Evolutionary conservation across 1,140 invertebrate genomes (phyloP), one percentile per base, ranked within the genome.

Genomic region (Drosophila novamexicana): DNA sequence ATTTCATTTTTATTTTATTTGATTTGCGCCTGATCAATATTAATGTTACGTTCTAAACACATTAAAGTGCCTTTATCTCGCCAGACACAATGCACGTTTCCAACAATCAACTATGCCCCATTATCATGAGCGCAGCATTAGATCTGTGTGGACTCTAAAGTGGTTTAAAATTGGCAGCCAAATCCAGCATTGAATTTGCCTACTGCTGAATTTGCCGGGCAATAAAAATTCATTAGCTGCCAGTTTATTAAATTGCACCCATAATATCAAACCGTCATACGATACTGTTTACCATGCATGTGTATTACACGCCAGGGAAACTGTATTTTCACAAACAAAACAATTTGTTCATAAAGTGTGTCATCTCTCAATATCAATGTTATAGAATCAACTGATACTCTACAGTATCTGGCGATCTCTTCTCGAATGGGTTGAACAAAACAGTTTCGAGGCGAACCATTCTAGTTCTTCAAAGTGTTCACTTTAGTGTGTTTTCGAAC

Each of bases 21-120:
- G 9, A 56, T 42, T 42, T 42, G 53, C 37, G 53, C 18, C 18
- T 22, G 36, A 58, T 22, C 50, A 39, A 44, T 59, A 29, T 70
- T 74, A 77, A 67, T 68, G 69, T 47, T 67, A 68, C 77, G 74
- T 81, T 85, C 81, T 81, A 85, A 84, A 85, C 69, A 85, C 81
- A 85, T 85, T 85, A 81, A 81, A 70, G 61, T 59, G 52, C 81
- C 75, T 76, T 77, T 84, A 85, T 84, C 81, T 79, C 40, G 67
- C 80, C 80, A 82, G 22, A 29, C 22, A 72, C 75, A 73, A 70
- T 49, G 44, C 62, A 66, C 69, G 69, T 72, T 72, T 50, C 10
- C 1, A 16, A 29, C n/a, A 59, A 12, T 32, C 42, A 40, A 65
- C 39, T 49, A n/a, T 40, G 8, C 2, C 22, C 22, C 22, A 49